These are phyloP conservation scores for Tor tambroides DNA, from an alignment of 2,113 vertebrate species.

Conservation along the genomic window DNA sequence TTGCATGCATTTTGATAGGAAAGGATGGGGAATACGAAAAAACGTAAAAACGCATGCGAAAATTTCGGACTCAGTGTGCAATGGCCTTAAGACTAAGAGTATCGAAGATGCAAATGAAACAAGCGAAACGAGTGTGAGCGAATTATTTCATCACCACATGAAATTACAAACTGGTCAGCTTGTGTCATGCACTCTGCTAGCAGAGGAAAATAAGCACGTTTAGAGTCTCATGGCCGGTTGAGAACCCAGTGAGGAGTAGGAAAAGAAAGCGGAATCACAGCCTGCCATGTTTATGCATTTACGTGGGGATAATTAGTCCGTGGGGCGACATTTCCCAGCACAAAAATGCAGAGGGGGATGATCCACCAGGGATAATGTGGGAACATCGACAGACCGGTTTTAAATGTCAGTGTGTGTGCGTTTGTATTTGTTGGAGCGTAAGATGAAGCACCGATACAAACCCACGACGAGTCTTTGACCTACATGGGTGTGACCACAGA, in stretches of 20 bases:
- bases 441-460: constrained; percentile 26
- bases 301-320: constrained; percentile 45
- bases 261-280: not conserved
- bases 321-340: constrained; percentile 45
- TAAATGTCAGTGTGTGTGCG: constrained; percentile 50
- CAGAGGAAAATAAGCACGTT: constrained; percentile 8
- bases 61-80: no score
- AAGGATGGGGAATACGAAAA: no score
- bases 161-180: constrained; percentile 42
- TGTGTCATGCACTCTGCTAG: constrained; percentile 17
- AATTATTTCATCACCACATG: constrained; percentile 37
- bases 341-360: constrained; percentile 24
- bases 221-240: not conserved
- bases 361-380: constrained; percentile 44
- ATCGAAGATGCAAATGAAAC: constrained; percentile 35
- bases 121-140: constrained; percentile 31
- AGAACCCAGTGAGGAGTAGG: not conserved
- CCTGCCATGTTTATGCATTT: constrained; percentile 44
- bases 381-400: constrained; percentile 32
- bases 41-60: no score
- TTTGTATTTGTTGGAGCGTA: constrained; percentile 1
- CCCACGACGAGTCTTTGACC: not conserved
- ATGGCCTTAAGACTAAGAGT: no score
- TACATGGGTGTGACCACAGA: constrained; percentile 32
- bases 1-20: no score